Conservation (phyloP, 1,140 invertebrate genomes). For the Agraylea sexmaculata region DNA sequence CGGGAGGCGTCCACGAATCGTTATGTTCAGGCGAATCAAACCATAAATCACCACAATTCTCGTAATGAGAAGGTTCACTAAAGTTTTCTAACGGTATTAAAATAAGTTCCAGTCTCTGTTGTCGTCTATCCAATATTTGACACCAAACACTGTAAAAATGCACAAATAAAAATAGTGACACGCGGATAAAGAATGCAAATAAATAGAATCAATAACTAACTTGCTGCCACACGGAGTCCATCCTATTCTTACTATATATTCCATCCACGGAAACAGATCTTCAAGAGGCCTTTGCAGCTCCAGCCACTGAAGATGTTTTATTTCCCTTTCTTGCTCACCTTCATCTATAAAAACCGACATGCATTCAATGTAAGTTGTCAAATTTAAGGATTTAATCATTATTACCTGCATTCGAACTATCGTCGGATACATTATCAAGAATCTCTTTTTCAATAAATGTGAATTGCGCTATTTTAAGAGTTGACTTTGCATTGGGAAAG, state of each 20-base stretch:
- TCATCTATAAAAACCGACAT: no score
- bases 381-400: no score
- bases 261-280: slow-evolving; percentile 78
- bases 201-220: slow-evolving; percentile 45
- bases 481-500: slow-evolving; percentile 78
- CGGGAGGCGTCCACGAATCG: no score
- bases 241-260: slow-evolving; percentile 86
- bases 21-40: not conserved
- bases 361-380: no score
- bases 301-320: slow-evolving; percentile 33
- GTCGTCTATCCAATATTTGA: slow-evolving; percentile 73
- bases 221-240: slow-evolving; percentile 83
- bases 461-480: slow-evolving; percentile 81
- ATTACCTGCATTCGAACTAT: no score
- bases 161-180: slow-evolving; percentile 1
- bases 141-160: slow-evolving; percentile 69
- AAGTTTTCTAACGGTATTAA: slow-evolving; percentile 64
- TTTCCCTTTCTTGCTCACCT: no score
- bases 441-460: slow-evolving; percentile 46
- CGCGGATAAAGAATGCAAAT: not conserved
- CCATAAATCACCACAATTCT: no score
- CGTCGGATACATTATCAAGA: no score
- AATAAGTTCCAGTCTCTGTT: slow-evolving; percentile 67
- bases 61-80: slow-evolving; percentile 48
- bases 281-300: slow-evolving; percentile 62